Base-by-base conservation (phyloP, 2,888 invertebrate genomes). In the Xanthia icteritia region DNA sequence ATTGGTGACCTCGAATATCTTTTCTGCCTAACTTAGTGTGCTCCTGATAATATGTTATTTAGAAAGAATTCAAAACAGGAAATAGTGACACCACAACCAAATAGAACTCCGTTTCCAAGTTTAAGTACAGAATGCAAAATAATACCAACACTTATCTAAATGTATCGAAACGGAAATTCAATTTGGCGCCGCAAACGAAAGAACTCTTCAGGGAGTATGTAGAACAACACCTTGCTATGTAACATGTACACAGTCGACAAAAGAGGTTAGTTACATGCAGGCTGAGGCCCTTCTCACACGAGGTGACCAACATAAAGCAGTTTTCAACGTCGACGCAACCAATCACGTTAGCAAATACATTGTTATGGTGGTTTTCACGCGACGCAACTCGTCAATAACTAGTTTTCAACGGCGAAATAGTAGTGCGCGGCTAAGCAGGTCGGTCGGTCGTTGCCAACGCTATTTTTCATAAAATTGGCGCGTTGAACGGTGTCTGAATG, bases 151-250 rank as follows among this genome's bases (percentile, higher is more conserved):
- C 86, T 91, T 89, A 89, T 86, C 88, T 88, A 86, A 88, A 89
- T 86, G 89, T 89, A 84, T 87, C 83, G 86, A 86, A 84, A 86
- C 85, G 86, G 88, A 86, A 90, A 92, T 90, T 91, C 88, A 90
- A 89, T 92, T 90, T 83, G 87, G 87, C 79, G 82, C 85, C 83
- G 85, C 86, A 84, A 82, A 75, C 83, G 84, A 78, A 86, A 87
- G 84, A 85, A 83, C 85, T 87, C 89, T 85, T 88, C 79, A 76
- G 85, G 89, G 90, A 89, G 77, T 68, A 65, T 84, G 69, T 68
- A 78, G 78, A 85, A 84, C 82, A 83, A 83, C 79, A 84, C 84
- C 74, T 75, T 76, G 60, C 69, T 54, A 69, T 79, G 80, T 85
- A 78, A 74, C 85, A 82, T 77, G 72, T 78, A 71, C 73, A 67